Base-by-base conservation (phyloP, 1,140 invertebrate species). In the Bemisia tabaci region DNA sequence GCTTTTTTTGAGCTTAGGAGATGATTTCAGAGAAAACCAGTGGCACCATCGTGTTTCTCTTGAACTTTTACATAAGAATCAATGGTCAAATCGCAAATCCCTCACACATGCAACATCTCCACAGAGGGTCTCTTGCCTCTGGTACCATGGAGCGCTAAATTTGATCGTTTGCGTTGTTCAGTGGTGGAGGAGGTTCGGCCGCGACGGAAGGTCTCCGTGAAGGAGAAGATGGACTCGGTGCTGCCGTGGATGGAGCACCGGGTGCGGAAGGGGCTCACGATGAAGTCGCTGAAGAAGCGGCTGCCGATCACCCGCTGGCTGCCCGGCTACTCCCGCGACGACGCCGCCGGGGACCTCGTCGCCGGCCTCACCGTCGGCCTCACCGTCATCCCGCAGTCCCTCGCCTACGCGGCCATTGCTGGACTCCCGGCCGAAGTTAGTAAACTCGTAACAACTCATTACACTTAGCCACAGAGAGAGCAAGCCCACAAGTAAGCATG, bases 281-380 rank as follows among this genome's bases (percentile, higher is more conserved):
- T 80, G 64, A 89, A 89, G 76, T 86, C 82, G 23, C 76, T 90
- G 1, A 80, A 83, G 72, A 87, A 84, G 73, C 79, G 86, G 11
- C 67, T 92, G 26, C 90, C 90, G 1, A 82, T 92, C 68, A 73
- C 87, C 0, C 74, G 74, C 60, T 93, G 90, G 90, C 73, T 89
- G 66, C 88, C 88, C 1, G 81, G 80, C 58, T 92, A 92, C 77
- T 85, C 80, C 65, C 71, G 74, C 2, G 80, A 85, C 22, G 83
- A 86, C 77, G 83, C 86, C 1, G 71, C 90, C 11, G 86, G 88
- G 0, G 90, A 92, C 78, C 73, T 90, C n/a, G 84, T 92, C 61
- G 91, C 92, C 1, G 92, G 92, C 25, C 77, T 91, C 27, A 90
- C 92, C 0, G 91, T 94, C 2, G 92, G 91, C 0, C 80, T 95